phyloP scores from a whole-genome alignment of 2,888 invertebrate genomes.

The Ectemnius continuus region DNA sequence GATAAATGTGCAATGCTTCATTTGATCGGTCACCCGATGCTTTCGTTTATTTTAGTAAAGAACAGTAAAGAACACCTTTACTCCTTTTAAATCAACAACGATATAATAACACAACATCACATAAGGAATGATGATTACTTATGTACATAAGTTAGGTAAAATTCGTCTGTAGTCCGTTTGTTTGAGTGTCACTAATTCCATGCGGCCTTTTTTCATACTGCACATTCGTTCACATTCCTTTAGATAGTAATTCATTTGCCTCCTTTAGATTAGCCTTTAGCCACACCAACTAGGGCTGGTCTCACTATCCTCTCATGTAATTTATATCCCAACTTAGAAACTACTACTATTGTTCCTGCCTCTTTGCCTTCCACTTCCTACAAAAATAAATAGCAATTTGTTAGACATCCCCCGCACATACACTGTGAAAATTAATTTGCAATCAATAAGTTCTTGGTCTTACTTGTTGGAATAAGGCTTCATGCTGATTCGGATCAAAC shows the following conservation, averaged over 20 bases:
- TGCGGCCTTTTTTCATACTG: slow-evolving; percentile 6
- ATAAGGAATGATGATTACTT: slow-evolving; percentile 30
- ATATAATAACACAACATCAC: slow-evolving; percentile 17
- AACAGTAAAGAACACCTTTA: too few relatives aligned
- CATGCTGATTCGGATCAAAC: slow-evolving; percentile 97
- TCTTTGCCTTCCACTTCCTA: slow-evolving; percentile 88
- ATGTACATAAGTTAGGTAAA: slow-evolving; percentile 21
- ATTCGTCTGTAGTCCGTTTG: neutral
- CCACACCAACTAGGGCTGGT: slow-evolving; percentile 97
- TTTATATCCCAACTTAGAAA: slow-evolving; percentile 97
- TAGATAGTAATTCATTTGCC: too few relatives aligned
- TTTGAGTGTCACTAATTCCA: neutral
- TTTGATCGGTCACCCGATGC: neutral
- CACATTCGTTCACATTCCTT: too few relatives aligned
- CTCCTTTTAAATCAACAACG: neutral
- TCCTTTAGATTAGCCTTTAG: slow-evolving; percentile 80
- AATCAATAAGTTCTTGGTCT: slow-evolving; percentile 23
- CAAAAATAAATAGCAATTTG: slow-evolving; percentile 39
- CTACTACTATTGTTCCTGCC: slow-evolving; percentile 93
- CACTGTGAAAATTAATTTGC: too few relatives aligned
- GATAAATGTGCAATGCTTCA: neutral
- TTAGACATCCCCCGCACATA: too few relatives aligned
- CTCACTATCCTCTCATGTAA: slow-evolving; percentile 95
- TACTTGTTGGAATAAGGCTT: slow-evolving; percentile 96
- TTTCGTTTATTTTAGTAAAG: too few relatives aligned